Percentiles rank a stretch among this genome's conserved stretches.
phyloP scores from a whole-genome alignment of 2,113 vertebrate genomes.

The Mugil cephalus region DNA sequence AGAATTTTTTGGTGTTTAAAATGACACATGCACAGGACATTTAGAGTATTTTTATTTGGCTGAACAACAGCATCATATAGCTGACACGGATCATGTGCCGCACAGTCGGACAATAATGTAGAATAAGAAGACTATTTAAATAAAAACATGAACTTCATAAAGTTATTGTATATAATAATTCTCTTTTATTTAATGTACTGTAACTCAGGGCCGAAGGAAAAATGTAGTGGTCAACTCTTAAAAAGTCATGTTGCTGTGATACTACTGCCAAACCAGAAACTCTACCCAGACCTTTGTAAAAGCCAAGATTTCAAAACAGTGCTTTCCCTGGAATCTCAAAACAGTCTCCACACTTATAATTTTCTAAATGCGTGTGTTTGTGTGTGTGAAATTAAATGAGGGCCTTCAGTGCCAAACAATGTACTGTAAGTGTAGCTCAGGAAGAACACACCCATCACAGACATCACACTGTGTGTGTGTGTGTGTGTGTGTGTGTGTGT shows the following conservation, averaged over 20 bases:
- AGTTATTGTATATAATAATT: constrained; percentile 18
- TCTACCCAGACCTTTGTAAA: constrained; percentile 24
- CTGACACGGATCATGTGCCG: too few relatives aligned
- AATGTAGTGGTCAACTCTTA: constrained; percentile 47
- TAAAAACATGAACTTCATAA: constrained; percentile 2
- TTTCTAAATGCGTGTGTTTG: constrained; percentile 41
- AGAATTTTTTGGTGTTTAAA: too few relatives aligned
- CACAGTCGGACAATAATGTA: too few relatives aligned
- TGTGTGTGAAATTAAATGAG: constrained; percentile 52
- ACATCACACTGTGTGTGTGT: background rate
- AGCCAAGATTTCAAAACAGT: constrained; percentile 55
- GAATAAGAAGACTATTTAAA: too few relatives aligned
- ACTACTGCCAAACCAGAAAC: constrained; percentile 59
- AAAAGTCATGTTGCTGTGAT: constrained; percentile 19
- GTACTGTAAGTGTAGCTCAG: constrained; percentile 20
- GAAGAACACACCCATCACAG: constrained; percentile 56
- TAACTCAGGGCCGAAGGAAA: constrained; percentile 32
- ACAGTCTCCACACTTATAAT: constrained; percentile 43
- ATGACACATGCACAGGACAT: too few relatives aligned
- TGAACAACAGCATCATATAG: too few relatives aligned
- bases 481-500: constrained; percentile 2
- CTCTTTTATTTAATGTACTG: constrained; percentile 25
- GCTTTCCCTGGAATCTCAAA: constrained; percentile 62
- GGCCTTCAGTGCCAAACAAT: constrained; percentile 38
- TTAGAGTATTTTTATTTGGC: too few relatives aligned